A percentile compares a stretch with the other conserved stretches of the same genome.
These are phyloP conservation scores for Atta cephalotes DNA, from an alignment of 1,140 invertebrate genomes.

Conservation along the genomic window DNA sequence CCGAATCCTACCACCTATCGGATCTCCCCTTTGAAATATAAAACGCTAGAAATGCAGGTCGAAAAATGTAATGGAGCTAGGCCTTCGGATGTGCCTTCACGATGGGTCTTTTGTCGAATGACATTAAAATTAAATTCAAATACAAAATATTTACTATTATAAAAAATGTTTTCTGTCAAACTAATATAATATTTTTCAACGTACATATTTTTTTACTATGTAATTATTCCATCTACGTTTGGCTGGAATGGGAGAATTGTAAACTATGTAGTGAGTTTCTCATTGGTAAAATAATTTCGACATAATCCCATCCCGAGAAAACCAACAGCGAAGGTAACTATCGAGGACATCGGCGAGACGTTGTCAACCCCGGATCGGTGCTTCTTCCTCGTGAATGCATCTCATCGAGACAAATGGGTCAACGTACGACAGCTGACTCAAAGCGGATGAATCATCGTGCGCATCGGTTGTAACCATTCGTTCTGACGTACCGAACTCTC, in stretches of 20 bases:
- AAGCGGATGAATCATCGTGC: conserved; percentile 53
- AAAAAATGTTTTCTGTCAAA: background rate
- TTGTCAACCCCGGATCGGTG: conserved; percentile 56
- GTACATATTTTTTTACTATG: background rate
- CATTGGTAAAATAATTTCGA: conserved; percentile 1
- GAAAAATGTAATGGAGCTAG: background rate
- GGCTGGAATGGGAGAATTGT: background rate
- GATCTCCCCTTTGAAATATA: conserved; percentile 42
- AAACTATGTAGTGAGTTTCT: background rate
- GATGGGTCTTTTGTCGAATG: background rate
- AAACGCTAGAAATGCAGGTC: conserved; percentile 43
- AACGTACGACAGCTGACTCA: conserved; percentile 58
- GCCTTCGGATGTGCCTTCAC: background rate
- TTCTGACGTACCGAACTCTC: conserved; percentile 17
- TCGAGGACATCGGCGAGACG: conserved; percentile 15
- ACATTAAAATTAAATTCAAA: background rate
- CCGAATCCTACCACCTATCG: background rate
- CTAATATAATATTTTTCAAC: background rate
- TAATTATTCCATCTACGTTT: background rate
- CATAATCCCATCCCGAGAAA: background rate
- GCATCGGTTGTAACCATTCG: conserved; percentile 26
- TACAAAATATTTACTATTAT: background rate
- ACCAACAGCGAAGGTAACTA: conserved; percentile 25
- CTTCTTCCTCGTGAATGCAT: conserved; percentile 54
- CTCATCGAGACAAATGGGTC: conserved; percentile 58